Base-by-base conservation (phyloP, 2,888 invertebrate genomes). In the Pharmacophagus antenor region DNA sequence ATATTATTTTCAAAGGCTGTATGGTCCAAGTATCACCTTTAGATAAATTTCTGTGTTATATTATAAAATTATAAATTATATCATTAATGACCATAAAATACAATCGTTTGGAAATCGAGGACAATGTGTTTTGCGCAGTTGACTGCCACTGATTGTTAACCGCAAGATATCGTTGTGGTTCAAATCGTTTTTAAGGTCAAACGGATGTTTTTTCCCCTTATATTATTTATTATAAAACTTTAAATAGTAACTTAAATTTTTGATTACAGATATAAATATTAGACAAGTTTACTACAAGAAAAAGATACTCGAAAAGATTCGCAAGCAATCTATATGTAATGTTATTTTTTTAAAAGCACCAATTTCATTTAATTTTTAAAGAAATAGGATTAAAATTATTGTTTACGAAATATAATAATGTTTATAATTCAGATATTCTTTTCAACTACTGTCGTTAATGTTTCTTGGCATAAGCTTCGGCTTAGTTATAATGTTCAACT, bases 141-240 rank as follows among this genome's bases (percentile, higher is more conserved):
- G 17, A 44, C n/a, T 44, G 42, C 42, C 6, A 8, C 18, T 44
- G 42, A 44, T 18, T 20, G 18, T 44, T 18, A 15, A 44, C 42
- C 42, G 42, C 42, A 44, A 44, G 42, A 44, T 20, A 44, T 44
- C 18, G 15, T 44, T 44, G 42, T 10, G 42, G 42, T 44, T 37
- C 7, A 44, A 44, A 44, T 44, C 42, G 42, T 15, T 44, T 44
- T 44, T 44, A 44, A 44, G 37, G 37, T 15, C 37, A n/a, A 15
- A n/a, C 0, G n/a, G n/a, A 37, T 37, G 15, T n/a, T 37, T 37
- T 37, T n/a, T n/a, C 2, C n/a, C n/a, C n/a, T n/a, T n/a, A n/a
- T n/a, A n/a, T n/a, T n/a, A n/a, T n/a, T n/a, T n/a, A 4, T 37
- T 37, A 37, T 37, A n/a, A 37, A 1, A n/a, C 10, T n/a, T 37